Evolutionary conservation across 2,113 vertebrate genomes (phyloP).

Genomic region (Calyptommatus sinebrachiatus): DNA sequence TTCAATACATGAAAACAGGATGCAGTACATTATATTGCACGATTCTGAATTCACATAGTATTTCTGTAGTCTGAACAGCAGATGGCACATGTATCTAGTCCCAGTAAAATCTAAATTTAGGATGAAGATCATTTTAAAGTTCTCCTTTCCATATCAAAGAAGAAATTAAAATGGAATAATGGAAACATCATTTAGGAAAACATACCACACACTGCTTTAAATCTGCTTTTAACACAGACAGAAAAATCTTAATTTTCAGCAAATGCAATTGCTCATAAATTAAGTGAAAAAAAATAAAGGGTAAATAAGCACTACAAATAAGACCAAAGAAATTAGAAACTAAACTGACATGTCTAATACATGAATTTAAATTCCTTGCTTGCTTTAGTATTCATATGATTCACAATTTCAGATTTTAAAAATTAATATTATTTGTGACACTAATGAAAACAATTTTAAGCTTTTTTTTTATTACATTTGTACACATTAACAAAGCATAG

Average conservation of each 20-base stretch:
- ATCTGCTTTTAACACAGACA: neutral
- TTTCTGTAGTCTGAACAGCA: conserved; percentile 70
- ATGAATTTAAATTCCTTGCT: neutral
- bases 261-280: neutral
- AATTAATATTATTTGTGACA: neutral
- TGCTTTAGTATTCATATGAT: neutral
- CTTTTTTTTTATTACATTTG: neutral
- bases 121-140: conserved; percentile 14
- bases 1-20: conserved; percentile 17
- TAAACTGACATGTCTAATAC: neutral
- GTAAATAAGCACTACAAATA: neutral
- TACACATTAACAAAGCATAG: neutral
- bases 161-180: neutral
- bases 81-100: conserved; percentile 69
- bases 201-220: neutral
- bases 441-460: neutral
- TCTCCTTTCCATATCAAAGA: neutral
- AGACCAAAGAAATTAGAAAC: neutral
- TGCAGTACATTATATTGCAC: conserved; percentile 14
- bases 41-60: conserved; percentile 24
- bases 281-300: neutral
- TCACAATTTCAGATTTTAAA: neutral
- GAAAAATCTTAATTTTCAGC: neutral
- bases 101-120: conserved; percentile 39
- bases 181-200: neutral